Conservation (phyloP, 2,888 invertebrate species). For the Cosmia pyralina region DNA sequence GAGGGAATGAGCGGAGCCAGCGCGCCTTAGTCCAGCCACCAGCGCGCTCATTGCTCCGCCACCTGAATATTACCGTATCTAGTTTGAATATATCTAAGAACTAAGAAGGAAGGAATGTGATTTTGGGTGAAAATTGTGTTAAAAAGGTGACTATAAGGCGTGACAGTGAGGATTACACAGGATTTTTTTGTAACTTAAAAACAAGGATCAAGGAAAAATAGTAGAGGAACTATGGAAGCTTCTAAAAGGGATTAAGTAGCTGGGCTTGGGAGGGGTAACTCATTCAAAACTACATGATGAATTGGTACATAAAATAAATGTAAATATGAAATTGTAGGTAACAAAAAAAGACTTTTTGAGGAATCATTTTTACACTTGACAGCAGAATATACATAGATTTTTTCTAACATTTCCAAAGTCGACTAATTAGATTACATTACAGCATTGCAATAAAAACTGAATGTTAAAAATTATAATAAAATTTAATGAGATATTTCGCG, state of each 20-base stretch:
- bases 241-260: not conserved
- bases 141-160: constrained; percentile 6
- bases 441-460: constrained; percentile 46
- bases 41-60: constrained; percentile 87
- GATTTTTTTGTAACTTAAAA: not conserved
- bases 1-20: constrained; percentile 88
- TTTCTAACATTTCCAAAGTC: constrained; percentile 47
- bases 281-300: not conserved
- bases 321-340: not conserved
- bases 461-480: constrained; percentile 62
- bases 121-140: not conserved
- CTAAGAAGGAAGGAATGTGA: not conserved
- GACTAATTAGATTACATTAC: constrained; percentile 54
- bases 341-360: not conserved
- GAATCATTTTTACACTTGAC: constrained; percentile 4
- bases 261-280: not conserved
- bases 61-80: constrained; percentile 66
- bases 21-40: constrained; percentile 87
- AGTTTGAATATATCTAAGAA: constrained; percentile 23
- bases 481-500: constrained; percentile 72
- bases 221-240: no score
- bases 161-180: constrained; percentile 10
- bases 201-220: not conserved
- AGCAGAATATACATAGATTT: constrained; percentile 8
- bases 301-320: not conserved